Evolutionary conservation across 2,888 invertebrate species (phyloP).

Genomic region (Ethmia dodecea): DNA sequence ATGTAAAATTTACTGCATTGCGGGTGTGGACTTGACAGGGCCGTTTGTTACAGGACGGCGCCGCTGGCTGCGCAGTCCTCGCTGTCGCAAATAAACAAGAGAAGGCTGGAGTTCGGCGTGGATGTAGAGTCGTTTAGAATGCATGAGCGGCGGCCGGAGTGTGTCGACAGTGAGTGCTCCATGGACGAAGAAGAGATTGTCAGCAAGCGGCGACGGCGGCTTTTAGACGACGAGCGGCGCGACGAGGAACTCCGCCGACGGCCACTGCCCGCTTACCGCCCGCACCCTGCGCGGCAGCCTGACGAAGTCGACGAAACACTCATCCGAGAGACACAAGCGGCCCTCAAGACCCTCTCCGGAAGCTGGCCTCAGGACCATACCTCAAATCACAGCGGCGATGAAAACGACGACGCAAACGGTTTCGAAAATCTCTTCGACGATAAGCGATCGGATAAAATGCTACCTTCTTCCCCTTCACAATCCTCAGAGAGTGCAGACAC

Average conservation of each 20-base stretch:
- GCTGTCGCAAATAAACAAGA: constrained; percentile 82
- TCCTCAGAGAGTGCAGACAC: constrained; percentile 79
- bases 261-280: constrained; percentile 45
- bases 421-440: constrained; percentile 92
- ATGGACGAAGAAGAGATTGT: constrained; percentile 60
- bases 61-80: constrained; percentile 76
- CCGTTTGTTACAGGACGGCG: constrained; percentile 70
- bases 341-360: constrained; percentile 90
- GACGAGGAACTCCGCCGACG: constrained; percentile 44
- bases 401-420: constrained; percentile 87
- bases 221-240: constrained; percentile 62
- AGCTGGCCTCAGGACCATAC: constrained; percentile 87
- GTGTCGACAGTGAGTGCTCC: constrained; percentile 55
- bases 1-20: constrained; percentile 23
- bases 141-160: constrained; percentile 51
- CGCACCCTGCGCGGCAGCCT: constrained; percentile 49
- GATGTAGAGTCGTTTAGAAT: constrained; percentile 67
- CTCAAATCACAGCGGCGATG: constrained; percentile 79
- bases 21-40: constrained; percentile 29
- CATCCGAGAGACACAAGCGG: constrained; percentile 92
- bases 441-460: constrained; percentile 82
- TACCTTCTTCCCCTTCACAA: constrained; percentile 81
- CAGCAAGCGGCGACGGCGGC: constrained; percentile 62
- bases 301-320: constrained; percentile 88
- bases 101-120: constrained; percentile 81